Evolutionary conservation across 2,888 invertebrate species (phyloP), one percentile per base, ranked within the genome.

Genomic region (Chromoteleia sp.): DNA sequence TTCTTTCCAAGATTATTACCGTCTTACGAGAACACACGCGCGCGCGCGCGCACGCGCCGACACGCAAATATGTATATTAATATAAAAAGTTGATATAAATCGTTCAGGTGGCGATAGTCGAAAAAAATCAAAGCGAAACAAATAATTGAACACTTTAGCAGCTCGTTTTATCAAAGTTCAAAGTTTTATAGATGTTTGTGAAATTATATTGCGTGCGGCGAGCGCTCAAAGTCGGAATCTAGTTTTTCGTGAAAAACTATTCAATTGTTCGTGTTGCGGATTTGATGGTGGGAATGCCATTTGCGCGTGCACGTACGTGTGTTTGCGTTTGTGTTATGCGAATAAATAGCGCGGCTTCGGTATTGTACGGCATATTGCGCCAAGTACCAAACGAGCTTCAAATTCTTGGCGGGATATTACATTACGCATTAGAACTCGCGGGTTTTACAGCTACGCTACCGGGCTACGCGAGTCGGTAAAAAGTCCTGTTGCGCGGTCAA

Each of bases 211-310:
- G 73, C 58, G 36, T 67, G 67, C 21, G 56, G 56, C 65, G 15
- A 65, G 61, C 43, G 56, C 65, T 65, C 65, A 65, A 65, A 65
- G 63, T 58, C 58, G 48, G 65, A 58, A 75, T 67, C 67, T 67
- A 75, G 50, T 67, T 75, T 67, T 67, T 75, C 61, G 39, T 12
- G 58, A 75, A 75, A 67, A 75, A 65, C 75, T 76, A 70, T 76
- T 76, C 61, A 68, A 45, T 45, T 68, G 76, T 70, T 76, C 76
- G 76, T 76, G 76, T 50, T 67, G 61, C 12, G 52, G 45, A 61
- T 76, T 76, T 76, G 21, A 52, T 30, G 61, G 75, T 68, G 75
- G 59, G 15, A 76, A 67, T 56, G 43, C 54, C 68, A 36, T 68
- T 68, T 45, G 54, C 52, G 17, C 54, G 59, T 68, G 45, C 43